A percentile compares a stretch with the other conserved stretches of the same genome.
Conservation (phyloP, 2,888 invertebrate species). For the Glomeris marginata region DNA sequence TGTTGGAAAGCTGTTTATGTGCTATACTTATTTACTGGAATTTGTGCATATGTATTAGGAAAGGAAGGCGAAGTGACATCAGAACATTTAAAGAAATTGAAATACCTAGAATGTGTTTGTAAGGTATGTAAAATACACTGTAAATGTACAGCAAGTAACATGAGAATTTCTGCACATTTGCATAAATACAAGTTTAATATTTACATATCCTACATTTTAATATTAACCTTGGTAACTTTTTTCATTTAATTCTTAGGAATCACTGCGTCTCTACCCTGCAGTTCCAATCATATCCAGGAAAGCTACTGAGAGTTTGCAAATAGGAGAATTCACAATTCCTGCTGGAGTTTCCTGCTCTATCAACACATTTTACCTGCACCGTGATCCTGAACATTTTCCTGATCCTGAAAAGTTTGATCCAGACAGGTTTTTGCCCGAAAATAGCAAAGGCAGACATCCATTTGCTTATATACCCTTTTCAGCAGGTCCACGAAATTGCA, state of each 20-base stretch:
- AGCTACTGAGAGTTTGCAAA: no score
- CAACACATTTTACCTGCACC: conserved; percentile 47
- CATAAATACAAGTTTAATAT: no score
- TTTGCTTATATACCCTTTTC: conserved; percentile 34
- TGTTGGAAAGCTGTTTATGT: no score
- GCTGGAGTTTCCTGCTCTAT: conserved; percentile 49
- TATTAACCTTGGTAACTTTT: no score
- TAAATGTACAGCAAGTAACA: no score
- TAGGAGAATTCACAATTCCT: conserved; percentile 41
- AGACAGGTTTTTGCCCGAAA: conserved; percentile 56
- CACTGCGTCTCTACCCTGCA: no score
- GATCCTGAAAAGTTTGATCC: conserved; percentile 60
- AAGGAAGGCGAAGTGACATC: conserved; percentile 30
- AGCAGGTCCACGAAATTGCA: conserved; percentile 27
- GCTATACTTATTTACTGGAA: no score
- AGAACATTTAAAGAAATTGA: conserved; percentile 33
- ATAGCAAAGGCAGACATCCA: conserved; percentile 51
- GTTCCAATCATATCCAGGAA: no score
- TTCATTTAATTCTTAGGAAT: no score
- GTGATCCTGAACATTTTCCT: conserved; percentile 44
- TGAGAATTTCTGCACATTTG: no score
- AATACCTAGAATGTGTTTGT: conserved; percentile 35
- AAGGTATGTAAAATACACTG: conserved; percentile 23
- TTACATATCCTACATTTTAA: no score
- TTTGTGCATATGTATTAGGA: conserved; percentile 17